Conservation (phyloP, 2,113 vertebrate species). For the Rissa tridactyla region DNA sequence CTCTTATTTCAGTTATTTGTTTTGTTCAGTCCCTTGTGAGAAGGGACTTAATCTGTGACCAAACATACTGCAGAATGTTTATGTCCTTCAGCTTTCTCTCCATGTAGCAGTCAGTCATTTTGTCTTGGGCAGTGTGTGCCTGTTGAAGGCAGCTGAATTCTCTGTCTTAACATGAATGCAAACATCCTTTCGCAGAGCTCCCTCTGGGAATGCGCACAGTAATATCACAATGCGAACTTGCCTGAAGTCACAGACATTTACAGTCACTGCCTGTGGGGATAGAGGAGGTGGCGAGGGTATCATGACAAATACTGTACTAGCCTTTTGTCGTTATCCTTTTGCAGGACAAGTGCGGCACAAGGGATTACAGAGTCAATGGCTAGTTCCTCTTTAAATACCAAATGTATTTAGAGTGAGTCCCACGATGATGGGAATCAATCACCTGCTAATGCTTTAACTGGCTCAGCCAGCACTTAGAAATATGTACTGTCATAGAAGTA, state of each 20-base stretch:
- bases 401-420: conserved; percentile 76
- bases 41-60: conserved; percentile 57
- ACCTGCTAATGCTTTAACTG: conserved; percentile 79
- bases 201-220: conserved; percentile 78
- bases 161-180: conserved; percentile 73
- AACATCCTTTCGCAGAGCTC: conserved; percentile 71
- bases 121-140: conserved; percentile 34
- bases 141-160: conserved; percentile 61
- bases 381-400: conserved; percentile 85
- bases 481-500: neutral
- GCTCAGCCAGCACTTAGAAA: conserved; percentile 65
- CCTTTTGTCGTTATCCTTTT: conserved; percentile 76
- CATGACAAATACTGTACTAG: conserved; percentile 84
- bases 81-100: conserved; percentile 46
- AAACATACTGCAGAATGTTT: conserved; percentile 44
- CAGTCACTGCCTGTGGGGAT: conserved; percentile 82
- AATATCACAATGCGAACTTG: conserved; percentile 80
- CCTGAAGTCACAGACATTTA: conserved; percentile 84
- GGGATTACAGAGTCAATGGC: conserved; percentile 84
- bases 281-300: conserved; percentile 73
- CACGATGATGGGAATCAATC: conserved; percentile 76
- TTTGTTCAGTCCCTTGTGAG: conserved; percentile 55
- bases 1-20: conserved; percentile 35
- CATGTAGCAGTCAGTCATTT: conserved; percentile 57
- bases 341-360: conserved; percentile 73